A percentile compares a stretch with the other conserved stretches of the same genome.
phyloP scores from a whole-genome alignment of 2,888 invertebrate genomes.

The Phaonia tiefii region DNA sequence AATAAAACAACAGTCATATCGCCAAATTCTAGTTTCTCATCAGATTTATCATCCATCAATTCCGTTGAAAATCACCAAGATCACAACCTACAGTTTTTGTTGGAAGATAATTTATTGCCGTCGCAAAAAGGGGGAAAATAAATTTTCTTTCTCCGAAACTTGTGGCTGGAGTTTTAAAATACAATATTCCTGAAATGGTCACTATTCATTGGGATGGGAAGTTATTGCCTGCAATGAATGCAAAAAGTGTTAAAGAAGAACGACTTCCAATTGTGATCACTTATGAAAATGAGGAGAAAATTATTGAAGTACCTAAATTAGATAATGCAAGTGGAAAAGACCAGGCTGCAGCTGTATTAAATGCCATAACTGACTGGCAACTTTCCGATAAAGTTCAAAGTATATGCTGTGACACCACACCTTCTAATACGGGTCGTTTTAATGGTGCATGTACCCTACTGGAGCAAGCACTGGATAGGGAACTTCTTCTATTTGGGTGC shows the following conservation, averaged over 20 bases:
- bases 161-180: slow-evolving; percentile 30
- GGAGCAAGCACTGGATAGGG: slow-evolving; percentile 6
- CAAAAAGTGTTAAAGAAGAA: slow-evolving; percentile 66
- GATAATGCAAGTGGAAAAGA: slow-evolving; percentile 68
- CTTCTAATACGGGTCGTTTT: slow-evolving; percentile 69
- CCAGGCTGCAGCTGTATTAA: slow-evolving; percentile 68
- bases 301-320: slow-evolving; percentile 71
- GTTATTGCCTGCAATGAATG: background rate
- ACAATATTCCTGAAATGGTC: slow-evolving; percentile 29
- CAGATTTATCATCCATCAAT: slow-evolving; percentile 14
- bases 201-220: slow-evolving; percentile 42
- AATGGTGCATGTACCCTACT: slow-evolving; percentile 69
- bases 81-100: slow-evolving; percentile 1
- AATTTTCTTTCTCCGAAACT: slow-evolving; percentile 25
- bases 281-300: slow-evolving; percentile 71
- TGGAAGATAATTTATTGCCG: slow-evolving; percentile 24
- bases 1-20: slow-evolving; percentile 15
- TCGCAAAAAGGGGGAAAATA: slow-evolving; percentile 26
- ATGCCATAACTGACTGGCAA: slow-evolving; percentile 64
- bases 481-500: slow-evolving; percentile 8
- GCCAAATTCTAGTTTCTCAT: slow-evolving; percentile 26
- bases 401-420: slow-evolving; percentile 69
- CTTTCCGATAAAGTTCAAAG: slow-evolving; percentile 68
- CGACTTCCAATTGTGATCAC: slow-evolving; percentile 69
- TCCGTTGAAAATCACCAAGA: slow-evolving; percentile 19